A percentile compares a stretch with the other conserved stretches of the same genome.
phyloP scores from a whole-genome alignment of 2,113 vertebrate species.

The Tauraco erythrolophus region DNA sequence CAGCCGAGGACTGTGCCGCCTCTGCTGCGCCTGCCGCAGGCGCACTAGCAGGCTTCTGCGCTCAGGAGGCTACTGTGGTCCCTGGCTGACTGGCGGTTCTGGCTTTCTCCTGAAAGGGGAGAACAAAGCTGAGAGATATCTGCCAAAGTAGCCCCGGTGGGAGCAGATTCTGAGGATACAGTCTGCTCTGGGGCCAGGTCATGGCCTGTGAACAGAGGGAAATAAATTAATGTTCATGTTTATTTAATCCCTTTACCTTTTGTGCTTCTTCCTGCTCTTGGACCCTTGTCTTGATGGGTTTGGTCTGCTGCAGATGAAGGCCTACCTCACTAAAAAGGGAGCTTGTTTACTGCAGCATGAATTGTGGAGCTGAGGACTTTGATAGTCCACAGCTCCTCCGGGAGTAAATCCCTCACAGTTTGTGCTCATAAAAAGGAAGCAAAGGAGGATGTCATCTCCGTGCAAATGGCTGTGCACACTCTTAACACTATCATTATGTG shows the following conservation, averaged over 20 bases:
- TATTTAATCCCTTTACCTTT: slow-evolving; percentile 28
- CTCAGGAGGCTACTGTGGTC: not conserved
- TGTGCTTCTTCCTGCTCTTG: not conserved
- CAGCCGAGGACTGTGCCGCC: not conserved
- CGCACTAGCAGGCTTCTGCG: not conserved
- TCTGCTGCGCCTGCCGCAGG: not conserved
- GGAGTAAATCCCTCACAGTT: not conserved
- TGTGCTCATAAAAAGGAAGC: not conserved
- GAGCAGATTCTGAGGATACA: slow-evolving; percentile 36
- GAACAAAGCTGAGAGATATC: slow-evolving; percentile 1
- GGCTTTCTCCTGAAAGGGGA: slow-evolving; percentile 11
- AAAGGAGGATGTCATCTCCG: not conserved
- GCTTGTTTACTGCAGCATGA: not conserved
- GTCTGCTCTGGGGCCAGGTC: slow-evolving; percentile 22
- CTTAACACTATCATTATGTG: not conserved
- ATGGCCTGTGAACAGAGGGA: slow-evolving; percentile 27
- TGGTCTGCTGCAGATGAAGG: not conserved
- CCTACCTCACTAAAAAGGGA: not conserved
- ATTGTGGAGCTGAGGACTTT: not conserved
- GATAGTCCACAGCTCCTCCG: not conserved
- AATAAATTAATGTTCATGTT: slow-evolving; percentile 80
- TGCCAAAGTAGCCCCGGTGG: slow-evolving; percentile 7
- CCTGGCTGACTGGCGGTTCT: not conserved
- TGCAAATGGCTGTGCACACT: not conserved
- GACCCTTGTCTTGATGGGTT: not conserved